Evolutionary conservation across 1,140 invertebrate species (phyloP), one percentile per base, ranked within the genome.

Genomic region (Philopotamus ludificatus): DNA sequence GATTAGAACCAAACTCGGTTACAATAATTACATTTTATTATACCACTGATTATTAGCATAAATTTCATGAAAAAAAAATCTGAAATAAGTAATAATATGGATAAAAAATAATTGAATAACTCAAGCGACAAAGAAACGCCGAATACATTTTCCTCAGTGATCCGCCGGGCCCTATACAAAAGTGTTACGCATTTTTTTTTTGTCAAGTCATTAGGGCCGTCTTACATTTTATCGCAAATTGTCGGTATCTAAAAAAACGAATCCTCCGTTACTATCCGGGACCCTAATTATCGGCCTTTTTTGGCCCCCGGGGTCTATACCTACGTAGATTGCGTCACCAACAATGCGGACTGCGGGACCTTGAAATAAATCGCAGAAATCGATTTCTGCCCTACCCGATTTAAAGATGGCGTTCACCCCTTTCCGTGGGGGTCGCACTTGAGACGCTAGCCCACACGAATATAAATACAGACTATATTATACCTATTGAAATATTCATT

Each of bases 331-430:
- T 57, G 39, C 54, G 54, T 57, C 54, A 57, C 4, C n/a, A 22
- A 42, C 34, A 22, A 53, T 57, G 54, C 54, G 54, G 54, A 57
- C 34, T n/a, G 12, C n/a, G 12, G 12, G 22, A 12, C 54, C 54
- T 57, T 57, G 54, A 42, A 57, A 41, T 16, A 20, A 50, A 22
- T 7, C 21, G 23, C 50, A 4, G 22, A 22, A 57, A 57, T 57
- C 54, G 54, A 57, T 57, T 57, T 21, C n/a, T 42, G 10, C 54
- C 39, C 54, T 42, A 23, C 18, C 54, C 34, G 20, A 57, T 34
- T 42, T 57, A 57, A 42, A 42, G 3, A 18, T 34, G 28, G 28
- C 28, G 28, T 12, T 34, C 12, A 12, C 28, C 28, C 28, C 28
- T 7, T 34, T 34, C 28, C 28, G 28, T 34, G 28, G 4, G 12